These are phyloP conservation scores for Neoniphon sammara DNA, from an alignment of 2,797 vertebrate genomes.

Conservation along the genomic window DNA sequence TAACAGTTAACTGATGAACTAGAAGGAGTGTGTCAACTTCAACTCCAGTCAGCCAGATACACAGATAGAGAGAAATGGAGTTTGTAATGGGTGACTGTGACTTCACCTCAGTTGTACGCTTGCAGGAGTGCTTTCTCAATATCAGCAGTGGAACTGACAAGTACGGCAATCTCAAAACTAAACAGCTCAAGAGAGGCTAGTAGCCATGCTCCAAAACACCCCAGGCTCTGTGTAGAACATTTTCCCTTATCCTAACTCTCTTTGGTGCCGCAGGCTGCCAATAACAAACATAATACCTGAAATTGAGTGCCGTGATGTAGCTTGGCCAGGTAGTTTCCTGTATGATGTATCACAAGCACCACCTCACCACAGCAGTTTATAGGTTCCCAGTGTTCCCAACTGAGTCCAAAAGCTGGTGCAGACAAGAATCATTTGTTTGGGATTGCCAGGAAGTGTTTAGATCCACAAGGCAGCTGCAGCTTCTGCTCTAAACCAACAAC, in stretches of 20 bases:
- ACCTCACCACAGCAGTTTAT: constrained; percentile 47
- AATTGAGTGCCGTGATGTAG: constrained; percentile 29
- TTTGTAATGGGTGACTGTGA: constrained; percentile 2
- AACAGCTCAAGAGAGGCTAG: constrained; percentile 50
- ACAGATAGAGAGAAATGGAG: constrained; percentile 22
- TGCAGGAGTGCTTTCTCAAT: constrained; percentile 25
- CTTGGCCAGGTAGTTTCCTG: constrained; percentile 37
- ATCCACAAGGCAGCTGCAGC: constrained; percentile 42
- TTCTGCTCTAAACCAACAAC: constrained; percentile 22
- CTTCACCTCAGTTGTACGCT: constrained; percentile 23
- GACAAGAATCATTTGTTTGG: constrained; percentile 54
- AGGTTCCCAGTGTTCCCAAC: constrained; percentile 51
- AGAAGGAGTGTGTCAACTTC: background rate
- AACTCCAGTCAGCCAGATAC: constrained; percentile 15
- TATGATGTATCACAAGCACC: constrained; percentile 50
- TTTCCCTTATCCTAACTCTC: constrained; percentile 42
- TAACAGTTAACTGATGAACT: constrained; percentile 14
- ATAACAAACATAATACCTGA: constrained; percentile 51
- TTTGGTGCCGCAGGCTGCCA: constrained; percentile 47
- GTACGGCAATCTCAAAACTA: constrained; percentile 37
- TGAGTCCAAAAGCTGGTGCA: constrained; percentile 46
- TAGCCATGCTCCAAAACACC: constrained; percentile 42
- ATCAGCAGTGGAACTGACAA: constrained; percentile 44
- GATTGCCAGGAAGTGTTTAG: constrained; percentile 50
- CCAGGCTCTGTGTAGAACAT: constrained; percentile 39